Percentiles rank a stretch among this genome's conserved stretches.
These are phyloP conservation scores for Diadema setosum DNA, from an alignment of 35 echinoderm and acorn worm genomes.

Conservation along the genomic window DNA sequence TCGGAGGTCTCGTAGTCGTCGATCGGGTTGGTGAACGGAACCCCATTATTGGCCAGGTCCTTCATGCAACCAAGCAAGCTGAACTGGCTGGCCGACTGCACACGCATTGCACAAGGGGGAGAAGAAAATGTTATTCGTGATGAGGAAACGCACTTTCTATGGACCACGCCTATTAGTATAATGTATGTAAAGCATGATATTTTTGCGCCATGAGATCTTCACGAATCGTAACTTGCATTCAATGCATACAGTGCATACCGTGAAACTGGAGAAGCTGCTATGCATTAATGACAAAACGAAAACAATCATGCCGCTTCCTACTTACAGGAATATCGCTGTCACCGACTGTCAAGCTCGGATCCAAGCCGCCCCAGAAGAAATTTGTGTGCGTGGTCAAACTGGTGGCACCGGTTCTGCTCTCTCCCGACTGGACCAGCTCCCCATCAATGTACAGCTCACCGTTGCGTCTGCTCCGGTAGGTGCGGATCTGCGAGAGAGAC, in stretches of 20 bases:
- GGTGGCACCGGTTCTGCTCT: neutral
- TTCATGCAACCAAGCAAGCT: slow-evolving; percentile 82
- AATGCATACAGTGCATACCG: too few relatives aligned
- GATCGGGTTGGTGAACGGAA: neutral
- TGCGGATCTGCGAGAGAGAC: neutral
- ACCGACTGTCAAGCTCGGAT: neutral
- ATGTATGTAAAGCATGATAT: too few relatives aligned
- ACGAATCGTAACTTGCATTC: too few relatives aligned
- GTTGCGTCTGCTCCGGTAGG: neutral
- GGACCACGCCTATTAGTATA: too few relatives aligned
- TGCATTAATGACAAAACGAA: too few relatives aligned
- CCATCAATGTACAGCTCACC: slow-evolving; percentile 61
- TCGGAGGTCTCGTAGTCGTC: slow-evolving; percentile 34
- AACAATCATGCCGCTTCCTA: too few relatives aligned
- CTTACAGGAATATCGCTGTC: slow-evolving; percentile 23
- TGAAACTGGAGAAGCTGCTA: too few relatives aligned
- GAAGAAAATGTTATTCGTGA: too few relatives aligned
- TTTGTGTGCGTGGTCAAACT: slow-evolving; percentile 30
- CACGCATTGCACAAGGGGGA: too few relatives aligned
- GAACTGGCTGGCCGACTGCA: neutral
- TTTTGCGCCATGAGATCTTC: too few relatives aligned
- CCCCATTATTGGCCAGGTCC: neutral
- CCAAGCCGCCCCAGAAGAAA: slow-evolving; percentile 59
- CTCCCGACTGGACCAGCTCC: neutral
- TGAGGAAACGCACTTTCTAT: too few relatives aligned